Base-by-base conservation (phyloP, 2,797 vertebrate species). In the Apogon talboti region DNA sequence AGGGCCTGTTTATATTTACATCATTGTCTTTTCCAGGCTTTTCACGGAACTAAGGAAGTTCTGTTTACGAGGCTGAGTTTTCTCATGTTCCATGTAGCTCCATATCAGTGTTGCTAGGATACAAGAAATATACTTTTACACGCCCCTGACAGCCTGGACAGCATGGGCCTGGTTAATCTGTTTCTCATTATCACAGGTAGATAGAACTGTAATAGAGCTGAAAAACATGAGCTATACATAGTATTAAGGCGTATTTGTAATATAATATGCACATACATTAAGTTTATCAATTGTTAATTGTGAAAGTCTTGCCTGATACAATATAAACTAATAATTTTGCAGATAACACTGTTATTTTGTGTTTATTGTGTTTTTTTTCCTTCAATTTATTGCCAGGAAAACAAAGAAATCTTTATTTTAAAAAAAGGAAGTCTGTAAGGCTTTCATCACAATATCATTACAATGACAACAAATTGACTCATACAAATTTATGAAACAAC, bases 1-100 rank as follows among this genome's bases (percentile, higher is more conserved):
- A 56, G 1, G 40, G 35, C 30, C 64, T 76, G 77, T 85, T 87
- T 83, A 65, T 78, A 71, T 82, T 81, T 48, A 71, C 43, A 74
- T 79, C 43, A 57, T 16, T 81, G 55, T 84, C 38, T 82, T 74
- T 77, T 67, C 41, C 62, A 59, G 41, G 37, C 54, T 71, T 50
- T 45, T 59, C 43, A 3, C 19, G 70, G 30, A 71, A 56, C 33
- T 48, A 66, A 60, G 72, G 48, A 57, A 51, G 42, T 53, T 18
- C 50, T 18, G 51, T 55, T 61, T 71, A 74, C 16, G 44, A 55
- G 44, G 38, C n/a, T 40, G 54, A 8, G 33, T 49, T 64, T 79
- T 79, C 72, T 78, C 70, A 54, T 46, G 43, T 7, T 1, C 35
- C 9, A 28, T 47, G 1, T 14, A 10, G 52, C 63, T 63, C 46